Percentiles rank a stretch among this genome's conserved stretches.
These are phyloP conservation scores for Eufriesea mexicana DNA, from an alignment of 1,140 invertebrate species.

Conservation along the genomic window DNA sequence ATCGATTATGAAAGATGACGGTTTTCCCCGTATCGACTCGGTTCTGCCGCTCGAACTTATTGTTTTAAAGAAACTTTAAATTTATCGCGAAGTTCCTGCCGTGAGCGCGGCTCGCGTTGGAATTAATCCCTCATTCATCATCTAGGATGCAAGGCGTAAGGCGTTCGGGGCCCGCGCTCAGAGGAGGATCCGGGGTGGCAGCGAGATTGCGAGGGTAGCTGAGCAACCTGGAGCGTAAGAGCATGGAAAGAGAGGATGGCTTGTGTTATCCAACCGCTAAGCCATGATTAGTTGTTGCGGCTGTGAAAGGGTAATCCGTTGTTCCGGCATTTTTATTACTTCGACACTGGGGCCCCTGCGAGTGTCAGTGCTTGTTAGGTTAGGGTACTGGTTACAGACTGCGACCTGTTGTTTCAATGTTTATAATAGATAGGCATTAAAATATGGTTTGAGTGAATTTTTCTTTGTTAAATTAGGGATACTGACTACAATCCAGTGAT, in stretches of 20 bases:
- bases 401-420: no score
- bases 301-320: constrained; percentile 68
- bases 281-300: constrained; percentile 71
- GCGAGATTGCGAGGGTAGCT: neutral
- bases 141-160: constrained; percentile 60
- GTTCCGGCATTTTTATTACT: constrained; percentile 65
- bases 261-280: constrained; percentile 55
- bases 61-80: constrained; percentile 76
- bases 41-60: constrained; percentile 65
- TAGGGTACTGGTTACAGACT: no score
- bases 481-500: no score
- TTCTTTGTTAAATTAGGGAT: no score
- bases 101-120: constrained; percentile 42
- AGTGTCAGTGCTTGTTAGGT: no score
- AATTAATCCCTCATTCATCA: constrained; percentile 77
- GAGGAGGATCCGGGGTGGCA: neutral
- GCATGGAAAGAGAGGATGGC: neutral
- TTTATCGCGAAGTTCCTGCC: constrained; percentile 73
- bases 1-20: constrained; percentile 78
- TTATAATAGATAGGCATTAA: no score
- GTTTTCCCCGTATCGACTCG: constrained; percentile 70
- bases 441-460: no score
- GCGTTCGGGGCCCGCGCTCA: constrained; percentile 11
- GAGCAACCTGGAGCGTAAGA: constrained; percentile 5
- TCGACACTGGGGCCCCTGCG: neutral